These are phyloP conservation scores for Triplophysa tibetana DNA, from an alignment of 2,113 vertebrate genomes.

Conservation along the genomic window DNA sequence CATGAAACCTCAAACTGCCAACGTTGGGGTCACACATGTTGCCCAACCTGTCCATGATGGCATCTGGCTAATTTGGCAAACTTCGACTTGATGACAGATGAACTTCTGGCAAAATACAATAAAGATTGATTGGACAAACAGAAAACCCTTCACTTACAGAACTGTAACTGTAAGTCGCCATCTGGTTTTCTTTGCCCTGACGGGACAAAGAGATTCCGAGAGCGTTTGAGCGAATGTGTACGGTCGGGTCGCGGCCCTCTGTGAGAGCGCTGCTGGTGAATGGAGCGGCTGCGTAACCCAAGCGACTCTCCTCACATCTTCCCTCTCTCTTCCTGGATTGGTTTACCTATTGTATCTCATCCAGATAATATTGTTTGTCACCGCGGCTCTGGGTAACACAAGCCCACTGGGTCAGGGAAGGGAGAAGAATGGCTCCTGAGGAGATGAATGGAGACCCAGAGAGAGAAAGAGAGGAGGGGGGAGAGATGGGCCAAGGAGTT, in stretches of 20 bases:
- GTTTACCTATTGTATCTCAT: conserved; percentile 49
- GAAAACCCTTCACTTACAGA: neutral
- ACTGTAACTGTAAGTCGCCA: neutral
- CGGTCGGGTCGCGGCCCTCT: neutral
- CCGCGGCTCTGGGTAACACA: conserved; percentile 37
- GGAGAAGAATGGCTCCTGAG: conserved; percentile 31
- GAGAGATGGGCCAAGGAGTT: conserved; percentile 19
- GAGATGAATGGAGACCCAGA: conserved; percentile 44
- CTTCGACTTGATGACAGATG: no score
- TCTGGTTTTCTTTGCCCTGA: conserved; percentile 3
- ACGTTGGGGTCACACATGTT: no score
- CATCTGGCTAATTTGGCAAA: no score
- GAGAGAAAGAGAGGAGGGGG: conserved; percentile 12
- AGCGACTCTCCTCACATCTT: conserved; percentile 31
- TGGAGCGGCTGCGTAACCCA: conserved; percentile 44
- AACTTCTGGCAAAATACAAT: no score
- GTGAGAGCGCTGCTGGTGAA: conserved; percentile 29
- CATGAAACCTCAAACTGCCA: no score
- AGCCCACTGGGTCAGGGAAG: conserved; percentile 31
- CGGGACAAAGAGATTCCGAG: conserved; percentile 22
- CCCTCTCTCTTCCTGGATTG: conserved; percentile 37
- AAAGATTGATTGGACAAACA: no score
- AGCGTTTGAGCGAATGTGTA: conserved; percentile 11
- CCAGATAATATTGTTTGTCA: conserved; percentile 52
- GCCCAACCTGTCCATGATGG: no score